Base-by-base conservation (phyloP, 2,113 vertebrate genomes). In the Saccopteryx leptura region DNA sequence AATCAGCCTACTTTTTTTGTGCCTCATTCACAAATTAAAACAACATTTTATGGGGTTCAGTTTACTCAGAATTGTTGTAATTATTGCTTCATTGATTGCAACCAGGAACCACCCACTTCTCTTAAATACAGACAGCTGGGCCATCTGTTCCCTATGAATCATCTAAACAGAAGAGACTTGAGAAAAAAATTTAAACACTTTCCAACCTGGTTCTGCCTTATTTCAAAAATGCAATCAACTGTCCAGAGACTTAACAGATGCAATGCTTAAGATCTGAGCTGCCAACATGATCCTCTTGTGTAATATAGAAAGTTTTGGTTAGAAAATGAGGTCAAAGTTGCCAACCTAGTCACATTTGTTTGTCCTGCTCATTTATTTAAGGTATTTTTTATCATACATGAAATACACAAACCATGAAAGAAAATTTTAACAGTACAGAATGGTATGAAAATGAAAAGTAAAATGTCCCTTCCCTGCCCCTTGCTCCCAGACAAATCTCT, bases 141-240 rank as follows among this genome's bases (percentile, higher is more conserved):
- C 98, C 98, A 98, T 98, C 98, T 98, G 98, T 98, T 98, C 96
- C 85, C 94, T 97, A 94, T 98, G 98, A 98, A 97, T 98, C 97
- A 98, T 92, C 85, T 97, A 98, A 98, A 98, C 97, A 98, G 97
- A 18, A 71, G 96, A 97, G 97, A 95, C 63, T 97, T 91, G 92
- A 96, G 93, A 96, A 93, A 97, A 95, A 80, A 60, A 75, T 96
- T 98, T 96, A 97, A 97, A 97, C 97, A 91, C 94, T 98, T 96
- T 97, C 95, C 96, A 97, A 96, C 94, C 95, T 93, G 19, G 58
- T 90, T 58, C 97, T 94, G 97, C 58, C 84, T 88, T 75, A 92
- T 90, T 87, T 96, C 78, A 74, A 65, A 95, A 97, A 87, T 88
- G 90, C 84, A 97, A 97, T 92, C 83, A 97, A 91, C 75, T 95